Evolutionary conservation across 2,113 vertebrate species (phyloP).

Genomic region (Blennius ocellaris): DNA sequence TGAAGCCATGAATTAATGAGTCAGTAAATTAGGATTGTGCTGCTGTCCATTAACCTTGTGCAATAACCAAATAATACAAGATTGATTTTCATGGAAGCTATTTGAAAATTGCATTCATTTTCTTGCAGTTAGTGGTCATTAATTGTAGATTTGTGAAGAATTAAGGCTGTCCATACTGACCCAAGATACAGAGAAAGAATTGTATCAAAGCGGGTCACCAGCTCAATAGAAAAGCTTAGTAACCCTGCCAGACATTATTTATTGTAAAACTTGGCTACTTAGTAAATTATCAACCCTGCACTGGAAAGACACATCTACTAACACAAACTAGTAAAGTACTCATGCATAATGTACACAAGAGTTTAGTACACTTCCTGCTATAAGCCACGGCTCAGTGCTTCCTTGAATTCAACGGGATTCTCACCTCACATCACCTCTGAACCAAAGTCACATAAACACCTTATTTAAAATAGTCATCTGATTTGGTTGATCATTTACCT

Average conservation of each 20-base stretch:
- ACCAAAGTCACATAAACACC: constrained; percentile 28
- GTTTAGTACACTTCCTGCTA: constrained; percentile 72
- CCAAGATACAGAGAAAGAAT: too few relatives aligned
- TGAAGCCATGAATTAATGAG: constrained; percentile 2
- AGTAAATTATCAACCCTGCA: neutral
- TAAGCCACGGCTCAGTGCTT: constrained; percentile 65
- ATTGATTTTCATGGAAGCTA: constrained; percentile 19
- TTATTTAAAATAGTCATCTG: constrained; percentile 19
- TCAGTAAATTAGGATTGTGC: constrained; percentile 10
- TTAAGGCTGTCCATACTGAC: constrained; percentile 27
- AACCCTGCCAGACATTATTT: constrained; percentile 24
- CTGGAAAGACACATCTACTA: constrained; percentile 20
- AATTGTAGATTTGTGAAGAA: constrained; percentile 14
- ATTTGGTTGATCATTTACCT: constrained; percentile 1
- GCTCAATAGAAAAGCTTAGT: constrained; percentile 40
- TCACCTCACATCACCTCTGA: constrained; percentile 76
- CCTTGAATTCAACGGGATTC: constrained; percentile 63
- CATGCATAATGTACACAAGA: constrained; percentile 34
- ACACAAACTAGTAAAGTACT: constrained; percentile 21
- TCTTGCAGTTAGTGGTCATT: neutral
- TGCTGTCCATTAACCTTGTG: constrained; percentile 2
- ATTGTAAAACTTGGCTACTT: constrained; percentile 18
- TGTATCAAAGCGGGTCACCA: constrained; percentile 34
- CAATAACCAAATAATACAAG: neutral
- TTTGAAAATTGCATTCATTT: neutral